These are phyloP conservation scores for Anarhynchus alexandrinus DNA, from an alignment of 2,113 vertebrate genomes.

Conservation along the genomic window DNA sequence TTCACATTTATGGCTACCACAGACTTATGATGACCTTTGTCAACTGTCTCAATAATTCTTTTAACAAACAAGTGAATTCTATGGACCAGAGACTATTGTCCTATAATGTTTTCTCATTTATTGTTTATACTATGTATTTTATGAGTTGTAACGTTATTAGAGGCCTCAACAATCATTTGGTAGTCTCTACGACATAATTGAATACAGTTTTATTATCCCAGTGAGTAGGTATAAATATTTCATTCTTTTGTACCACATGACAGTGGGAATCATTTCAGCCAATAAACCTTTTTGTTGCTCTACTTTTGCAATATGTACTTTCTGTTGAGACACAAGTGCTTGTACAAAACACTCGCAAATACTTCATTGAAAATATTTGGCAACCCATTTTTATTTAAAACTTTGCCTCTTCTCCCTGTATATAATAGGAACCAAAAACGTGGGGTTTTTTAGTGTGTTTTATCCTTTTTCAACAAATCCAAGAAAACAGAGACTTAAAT, in stretches of 20 bases:
- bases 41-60: neutral
- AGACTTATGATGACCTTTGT: neutral
- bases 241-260: conserved; percentile 57
- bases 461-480: neutral
- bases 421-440: neutral
- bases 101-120: conserved; percentile 30
- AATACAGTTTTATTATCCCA: conserved; percentile 70
- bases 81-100: conserved; percentile 37
- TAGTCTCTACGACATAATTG: conserved; percentile 59
- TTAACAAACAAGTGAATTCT: conserved; percentile 42
- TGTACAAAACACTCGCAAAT: neutral
- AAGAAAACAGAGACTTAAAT: neutral
- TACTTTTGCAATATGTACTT: neutral
- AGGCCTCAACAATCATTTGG: conserved; percentile 63
- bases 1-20: neutral
- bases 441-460: neutral
- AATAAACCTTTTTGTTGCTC: conserved; percentile 33
- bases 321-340: neutral
- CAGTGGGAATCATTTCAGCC: conserved; percentile 25
- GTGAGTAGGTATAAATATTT: conserved; percentile 72
- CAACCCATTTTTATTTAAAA: neutral
- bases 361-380: neutral
- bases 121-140: conserved; percentile 69
- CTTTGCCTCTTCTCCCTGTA: neutral
- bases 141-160: conserved; percentile 63